Evolutionary conservation across 2,797 vertebrate species (phyloP).

Genomic region (Nothura maculosa): DNA sequence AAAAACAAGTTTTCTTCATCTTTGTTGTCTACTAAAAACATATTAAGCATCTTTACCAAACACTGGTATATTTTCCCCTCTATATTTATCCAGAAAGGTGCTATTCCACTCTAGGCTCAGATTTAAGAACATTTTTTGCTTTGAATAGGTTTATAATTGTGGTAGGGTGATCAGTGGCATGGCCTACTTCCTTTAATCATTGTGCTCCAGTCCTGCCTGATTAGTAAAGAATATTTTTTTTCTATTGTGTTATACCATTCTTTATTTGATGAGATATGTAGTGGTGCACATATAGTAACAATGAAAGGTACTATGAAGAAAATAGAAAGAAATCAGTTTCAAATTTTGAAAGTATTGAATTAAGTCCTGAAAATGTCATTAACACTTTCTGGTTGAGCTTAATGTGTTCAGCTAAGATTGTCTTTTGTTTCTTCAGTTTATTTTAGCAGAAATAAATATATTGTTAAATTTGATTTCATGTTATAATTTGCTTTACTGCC

Average conservation of each 20-base stretch:
- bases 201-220: neutral
- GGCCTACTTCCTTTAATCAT: neutral
- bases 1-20: conserved; percentile 24
- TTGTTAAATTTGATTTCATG: neutral
- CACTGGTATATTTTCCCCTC: conserved; percentile 26
- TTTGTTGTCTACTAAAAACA: conserved; percentile 32
- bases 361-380: neutral
- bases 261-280: neutral
- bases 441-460: conserved; percentile 36
- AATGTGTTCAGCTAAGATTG: neutral
- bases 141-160: neutral
- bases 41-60: neutral
- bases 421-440: neutral
- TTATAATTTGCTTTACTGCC: neutral
- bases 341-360: neutral
- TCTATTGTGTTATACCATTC: neutral
- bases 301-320: neutral
- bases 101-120: neutral
- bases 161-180: neutral
- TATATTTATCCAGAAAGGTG: conserved; percentile 37
- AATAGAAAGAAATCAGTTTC: neutral
- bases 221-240: neutral
- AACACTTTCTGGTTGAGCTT: neutral
- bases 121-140: neutral
- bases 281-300: neutral